phyloP scores from a whole-genome alignment of 1,140 invertebrate genomes.

The Euura lappo region DNA sequence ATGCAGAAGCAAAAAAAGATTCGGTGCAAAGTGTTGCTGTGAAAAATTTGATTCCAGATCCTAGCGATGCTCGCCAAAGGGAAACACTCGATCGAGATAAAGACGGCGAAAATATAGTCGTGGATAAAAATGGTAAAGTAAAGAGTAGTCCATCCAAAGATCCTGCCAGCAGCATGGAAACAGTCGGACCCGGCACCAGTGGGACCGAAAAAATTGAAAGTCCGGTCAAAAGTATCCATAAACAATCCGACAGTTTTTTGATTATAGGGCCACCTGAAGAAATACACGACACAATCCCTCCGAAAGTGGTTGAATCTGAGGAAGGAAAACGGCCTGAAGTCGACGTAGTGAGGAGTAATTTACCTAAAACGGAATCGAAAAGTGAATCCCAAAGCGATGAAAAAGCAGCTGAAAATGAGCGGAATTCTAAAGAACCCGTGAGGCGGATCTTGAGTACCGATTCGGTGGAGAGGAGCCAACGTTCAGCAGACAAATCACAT shows the following conservation, averaged over 20 bases:
- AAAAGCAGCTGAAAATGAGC: not conserved
- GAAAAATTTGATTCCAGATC: conserved; percentile 1
- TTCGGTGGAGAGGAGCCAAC: conserved; percentile 10
- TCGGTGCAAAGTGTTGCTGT: not conserved
- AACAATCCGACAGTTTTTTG: not conserved
- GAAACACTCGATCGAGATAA: conserved; percentile 32
- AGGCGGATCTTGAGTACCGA: not conserved
- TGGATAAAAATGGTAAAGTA: no score
- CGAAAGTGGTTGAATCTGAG: not conserved
- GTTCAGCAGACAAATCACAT: conserved; percentile 28
- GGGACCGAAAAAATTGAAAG: not conserved
- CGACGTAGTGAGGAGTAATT: not conserved
- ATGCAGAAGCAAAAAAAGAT: not conserved
- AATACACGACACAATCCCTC: not conserved
- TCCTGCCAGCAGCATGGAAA: no score
- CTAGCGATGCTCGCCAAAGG: conserved; percentile 15
- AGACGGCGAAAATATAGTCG: conserved; percentile 56
- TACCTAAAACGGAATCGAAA: not conserved
- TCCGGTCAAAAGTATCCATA: not conserved
- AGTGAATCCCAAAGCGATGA: not conserved
- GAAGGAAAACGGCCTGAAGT: not conserved
- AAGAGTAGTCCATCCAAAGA: no score
- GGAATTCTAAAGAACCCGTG: not conserved
- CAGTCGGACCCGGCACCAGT: not conserved
- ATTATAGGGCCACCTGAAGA: not conserved